Conservation (phyloP, 1,140 invertebrate genomes). For the Carposina sasakii region DNA sequence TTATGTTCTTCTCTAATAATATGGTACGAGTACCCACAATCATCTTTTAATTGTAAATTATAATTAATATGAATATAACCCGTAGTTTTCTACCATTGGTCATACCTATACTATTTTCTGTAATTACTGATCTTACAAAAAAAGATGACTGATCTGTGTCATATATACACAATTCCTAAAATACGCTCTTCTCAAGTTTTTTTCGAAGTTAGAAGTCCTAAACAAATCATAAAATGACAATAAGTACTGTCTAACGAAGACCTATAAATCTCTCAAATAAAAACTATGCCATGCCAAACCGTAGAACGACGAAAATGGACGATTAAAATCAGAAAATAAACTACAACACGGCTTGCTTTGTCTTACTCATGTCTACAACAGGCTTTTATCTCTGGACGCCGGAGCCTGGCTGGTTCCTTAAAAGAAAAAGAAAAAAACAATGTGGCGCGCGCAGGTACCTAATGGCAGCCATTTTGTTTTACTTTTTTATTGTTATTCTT, state of each 20-base stretch:
- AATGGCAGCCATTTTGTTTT: conserved; percentile 53
- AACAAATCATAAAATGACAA: too few relatives aligned
- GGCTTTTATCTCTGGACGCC: conserved; percentile 50
- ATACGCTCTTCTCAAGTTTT: too few relatives aligned
- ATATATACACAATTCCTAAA: too few relatives aligned
- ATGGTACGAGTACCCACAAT: too few relatives aligned
- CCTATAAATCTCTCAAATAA: conserved; percentile 39
- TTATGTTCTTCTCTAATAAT: too few relatives aligned
- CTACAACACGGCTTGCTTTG: conserved; percentile 55
- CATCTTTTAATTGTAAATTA: too few relatives aligned
- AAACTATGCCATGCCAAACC: conserved; percentile 36
- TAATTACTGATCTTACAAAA: too few relatives aligned
- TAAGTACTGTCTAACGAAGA: conserved; percentile 12
- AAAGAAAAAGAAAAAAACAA: conserved; percentile 33
- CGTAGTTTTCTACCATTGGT: too few relatives aligned
- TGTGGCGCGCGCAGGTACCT: conserved; percentile 57
- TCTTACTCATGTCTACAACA: conserved; percentile 65
- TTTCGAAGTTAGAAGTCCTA: too few relatives aligned
- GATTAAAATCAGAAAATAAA: conserved; percentile 63
- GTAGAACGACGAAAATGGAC: conserved; percentile 43
- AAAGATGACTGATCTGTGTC: too few relatives aligned
- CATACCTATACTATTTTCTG: too few relatives aligned
- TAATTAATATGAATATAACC: too few relatives aligned
- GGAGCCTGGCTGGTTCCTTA: conserved; percentile 34
- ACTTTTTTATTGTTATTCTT: conserved; percentile 49